A percentile compares a stretch with the other conserved stretches of the same genome.
Evolutionary conservation across 2,888 invertebrate genomes (phyloP).

Genomic region (Lasioglossum oenotherae): DNA sequence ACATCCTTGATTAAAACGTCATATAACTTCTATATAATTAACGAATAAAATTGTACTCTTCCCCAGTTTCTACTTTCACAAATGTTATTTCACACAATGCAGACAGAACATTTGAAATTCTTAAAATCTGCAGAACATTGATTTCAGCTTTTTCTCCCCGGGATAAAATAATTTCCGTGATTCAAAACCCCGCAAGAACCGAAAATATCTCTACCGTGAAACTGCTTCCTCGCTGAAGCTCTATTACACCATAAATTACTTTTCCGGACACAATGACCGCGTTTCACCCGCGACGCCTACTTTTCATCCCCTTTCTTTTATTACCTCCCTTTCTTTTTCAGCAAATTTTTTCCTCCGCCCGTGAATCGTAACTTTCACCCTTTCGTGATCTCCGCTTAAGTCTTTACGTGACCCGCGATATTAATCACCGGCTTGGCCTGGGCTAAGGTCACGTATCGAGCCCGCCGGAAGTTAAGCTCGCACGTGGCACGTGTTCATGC

Average conservation of each 20-base stretch:
- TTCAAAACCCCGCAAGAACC: background rate
- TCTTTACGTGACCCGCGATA: constrained; percentile 74
- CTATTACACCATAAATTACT: background rate
- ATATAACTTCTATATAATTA: no score
- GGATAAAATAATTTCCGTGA: background rate
- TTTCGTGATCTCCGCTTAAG: constrained; percentile 55
- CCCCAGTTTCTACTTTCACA: no score
- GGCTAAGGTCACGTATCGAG: constrained; percentile 75
- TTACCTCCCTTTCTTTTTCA: background rate
- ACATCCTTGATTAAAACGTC: no score
- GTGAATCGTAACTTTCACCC: constrained; percentile 62
- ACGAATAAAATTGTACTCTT: no score
- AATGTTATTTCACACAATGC: background rate
- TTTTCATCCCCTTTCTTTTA: background rate
- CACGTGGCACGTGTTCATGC: constrained; percentile 8
- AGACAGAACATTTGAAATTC: background rate
- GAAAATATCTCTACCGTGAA: background rate
- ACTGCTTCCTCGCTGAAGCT: background rate
- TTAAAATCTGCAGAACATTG: background rate
- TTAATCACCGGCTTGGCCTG: constrained; percentile 71
- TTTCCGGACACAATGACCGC: background rate
- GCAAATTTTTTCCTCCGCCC: background rate
- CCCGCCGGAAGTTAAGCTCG: constrained; percentile 40
- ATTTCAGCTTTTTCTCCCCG: background rate
- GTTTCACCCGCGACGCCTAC: background rate